Percentiles rank a stretch among this genome's conserved stretches.
These are phyloP conservation scores for Australoheros scitulus DNA, from an alignment of 2,113 vertebrate species.

Conservation along the genomic window DNA sequence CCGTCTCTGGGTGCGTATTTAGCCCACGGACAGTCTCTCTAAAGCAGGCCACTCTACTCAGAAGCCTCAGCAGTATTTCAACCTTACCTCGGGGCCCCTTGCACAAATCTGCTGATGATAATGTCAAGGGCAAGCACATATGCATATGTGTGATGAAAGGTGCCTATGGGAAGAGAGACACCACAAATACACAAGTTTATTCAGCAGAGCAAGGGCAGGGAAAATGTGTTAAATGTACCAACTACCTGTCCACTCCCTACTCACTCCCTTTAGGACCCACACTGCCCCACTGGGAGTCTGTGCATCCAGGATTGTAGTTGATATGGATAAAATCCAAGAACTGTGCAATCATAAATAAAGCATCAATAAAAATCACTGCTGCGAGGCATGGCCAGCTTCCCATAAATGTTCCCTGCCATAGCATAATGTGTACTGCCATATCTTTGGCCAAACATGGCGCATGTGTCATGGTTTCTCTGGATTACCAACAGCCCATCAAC, in stretches of 20 bases:
- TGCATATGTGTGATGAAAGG: conserved; percentile 70
- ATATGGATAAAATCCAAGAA: conserved; percentile 14
- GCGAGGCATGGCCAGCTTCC: conserved; percentile 31
- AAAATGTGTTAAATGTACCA: conserved; percentile 14
- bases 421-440: conserved; percentile 32
- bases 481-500: conserved; percentile 66
- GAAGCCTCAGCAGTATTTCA: conserved; percentile 80
- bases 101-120: conserved; percentile 77
- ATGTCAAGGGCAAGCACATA: conserved; percentile 80
- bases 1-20: conserved; percentile 60
- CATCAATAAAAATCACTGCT: conserved; percentile 37
- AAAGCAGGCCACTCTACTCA: conserved; percentile 64
- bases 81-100: conserved; percentile 71
- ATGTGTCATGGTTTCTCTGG: conserved; percentile 64
- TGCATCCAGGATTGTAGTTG: background rate
- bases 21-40: conserved; percentile 70
- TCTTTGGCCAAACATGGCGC: conserved; percentile 50
- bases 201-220: conserved; percentile 40
- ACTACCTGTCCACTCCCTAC: background rate
- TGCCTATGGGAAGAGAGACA: conserved; percentile 52
- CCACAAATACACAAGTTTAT: conserved; percentile 60
- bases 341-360: conserved; percentile 8
- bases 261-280: background rate
- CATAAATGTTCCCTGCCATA: conserved; percentile 25
- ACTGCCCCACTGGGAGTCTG: background rate